Base-by-base conservation (phyloP, 2,113 vertebrate genomes). In the Promerops cafer region DNA sequence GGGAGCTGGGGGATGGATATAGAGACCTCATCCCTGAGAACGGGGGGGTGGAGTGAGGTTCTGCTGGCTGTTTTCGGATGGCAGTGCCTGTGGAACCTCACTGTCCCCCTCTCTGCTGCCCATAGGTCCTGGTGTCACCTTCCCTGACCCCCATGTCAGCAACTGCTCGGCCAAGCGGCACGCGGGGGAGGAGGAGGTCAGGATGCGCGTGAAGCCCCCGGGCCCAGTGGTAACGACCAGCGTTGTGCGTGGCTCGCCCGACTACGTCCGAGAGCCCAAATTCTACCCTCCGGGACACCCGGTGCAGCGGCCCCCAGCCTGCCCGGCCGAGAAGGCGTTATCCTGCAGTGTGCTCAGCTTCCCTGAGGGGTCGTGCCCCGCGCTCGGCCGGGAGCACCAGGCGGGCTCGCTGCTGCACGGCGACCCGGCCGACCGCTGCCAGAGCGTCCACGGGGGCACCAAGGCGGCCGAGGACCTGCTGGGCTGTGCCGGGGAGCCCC, bases 151-250 rank as follows among this genome's bases (percentile, higher is more conserved):
- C 97, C 98, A 98, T 97, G 98, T 98, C 95, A 98, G 98, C 97
- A 97, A 97, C 97, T 98, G 98, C 97, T 97, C 97, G 68, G 96
- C 97, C 97, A 94, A 98, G 98, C 40, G 98, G 97, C 98, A 97
- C 93, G 57, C 95, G 87, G 94, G 96, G 93, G 98, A 98, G 98
- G 98, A 98, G 97, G 97, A 98, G 97, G 94, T 95, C 97, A 98
- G 98, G 98, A 98, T 98, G 97, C 98, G 98, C 95, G 98, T 98
- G 97, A 98, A 98, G 98, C 97, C 98, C 96, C 98, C 98, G 96
- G 98, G 97, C 96, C 97, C 98, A 95, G 97, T 97, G 96, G 97
- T 98, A 92, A 98, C 98, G 24, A 97, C 97, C 97, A 98, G 98
- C 96, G 96, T 98, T 97, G 96, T 98, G 82, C 97, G 96, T 19